Evolutionary conservation across 1,140 invertebrate species (phyloP).

Genomic region (Steinernema khuongi): DNA sequence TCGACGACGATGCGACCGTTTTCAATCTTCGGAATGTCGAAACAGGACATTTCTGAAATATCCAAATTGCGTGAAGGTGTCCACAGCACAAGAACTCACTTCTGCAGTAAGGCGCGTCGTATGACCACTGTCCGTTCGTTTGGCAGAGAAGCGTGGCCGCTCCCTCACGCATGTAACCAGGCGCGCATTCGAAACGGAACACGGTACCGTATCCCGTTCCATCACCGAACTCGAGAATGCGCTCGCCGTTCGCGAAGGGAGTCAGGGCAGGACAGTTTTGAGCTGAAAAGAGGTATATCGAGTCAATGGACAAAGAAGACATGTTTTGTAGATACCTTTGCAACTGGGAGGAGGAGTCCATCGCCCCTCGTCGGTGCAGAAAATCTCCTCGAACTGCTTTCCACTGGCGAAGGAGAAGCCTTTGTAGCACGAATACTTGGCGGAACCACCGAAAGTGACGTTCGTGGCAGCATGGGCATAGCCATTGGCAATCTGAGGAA

Average conservation of each 20-base stretch:
- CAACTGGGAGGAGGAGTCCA: slow-evolving; percentile 51
- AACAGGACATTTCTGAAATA: slow-evolving; percentile 70
- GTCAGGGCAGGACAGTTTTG: slow-evolving; percentile 75
- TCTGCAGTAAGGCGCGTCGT: slow-evolving; percentile 78
- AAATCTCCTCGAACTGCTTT: slow-evolving; percentile 71
- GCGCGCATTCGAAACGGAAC: slow-evolving; percentile 84
- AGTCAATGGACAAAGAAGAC: slow-evolving; percentile 20
- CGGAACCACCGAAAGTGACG: slow-evolving; percentile 83
- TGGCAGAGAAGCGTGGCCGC: slow-evolving; percentile 85
- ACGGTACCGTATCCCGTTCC: slow-evolving; percentile 90
- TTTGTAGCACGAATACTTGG: slow-evolving; percentile 90
- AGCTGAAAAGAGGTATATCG: slow-evolving; percentile 35
- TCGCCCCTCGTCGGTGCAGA: slow-evolving; percentile 51
- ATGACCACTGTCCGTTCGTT: slow-evolving; percentile 93
- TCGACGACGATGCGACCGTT: slow-evolving; percentile 57
- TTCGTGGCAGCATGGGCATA: slow-evolving; percentile 90
- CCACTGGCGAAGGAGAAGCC: slow-evolving; percentile 86
- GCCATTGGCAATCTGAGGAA: slow-evolving; percentile 92
- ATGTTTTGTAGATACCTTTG: slow-evolving; percentile 40
- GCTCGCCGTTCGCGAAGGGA: slow-evolving; percentile 79
- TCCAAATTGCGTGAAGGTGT: not conserved
- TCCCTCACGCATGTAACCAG: slow-evolving; percentile 80
- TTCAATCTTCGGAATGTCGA: slow-evolving; percentile 69
- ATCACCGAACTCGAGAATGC: slow-evolving; percentile 81
- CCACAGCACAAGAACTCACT: slow-evolving; percentile 63